Base-by-base conservation (phyloP, 2,113 vertebrate genomes). In the Chunga burmeisteri region DNA sequence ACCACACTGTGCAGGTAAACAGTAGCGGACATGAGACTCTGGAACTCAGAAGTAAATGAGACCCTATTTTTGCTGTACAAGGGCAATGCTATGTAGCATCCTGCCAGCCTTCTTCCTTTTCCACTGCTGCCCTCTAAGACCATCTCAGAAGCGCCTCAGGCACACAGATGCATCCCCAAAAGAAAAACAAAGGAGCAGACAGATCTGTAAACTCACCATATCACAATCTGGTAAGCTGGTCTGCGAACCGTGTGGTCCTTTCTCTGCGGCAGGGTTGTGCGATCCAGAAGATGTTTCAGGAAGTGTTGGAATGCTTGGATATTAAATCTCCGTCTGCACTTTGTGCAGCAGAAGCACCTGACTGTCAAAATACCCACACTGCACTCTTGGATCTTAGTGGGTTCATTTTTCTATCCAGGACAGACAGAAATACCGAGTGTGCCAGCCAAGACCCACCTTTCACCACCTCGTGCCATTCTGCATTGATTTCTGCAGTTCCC, bases 41-140 rank as follows among this genome's bases (percentile, higher is more conserved):
- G 27, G 27, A 18, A 16, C 16, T 17, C 6, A 49, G 18, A 22
- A 11, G 26, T 52, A 68, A 38, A 15, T 0, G 0, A 81, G 46
- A 52, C 4, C 29, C 61, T 22, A 0, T 1, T 12, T 38, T 19
- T 10, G 3, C 65, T 20, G 20, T 71, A 80, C 38, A 46, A 91
- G 86, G 8, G 27, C 58, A 70, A n/a, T 0, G 3, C n/a, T n/a
- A 40, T 67, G n/a, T 18, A 72, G 11, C 0, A 11, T 26, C 53
- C 62, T 59, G 38, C 30, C 38, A 72, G 2, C 52, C 32, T 53
- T 27, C 34, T 58, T 61, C 19, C 32, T 50, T 38, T 36, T 36
- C 46, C 52, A 34, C 6, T 14, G 38, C n/a, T 21, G 34, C 13
- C 34, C 59, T 49, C 22, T 7, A 40, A 36, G 30, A 42, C 40